Base-by-base conservation (phyloP, 2,797 vertebrate genomes). In the Anguilla marmorata region DNA sequence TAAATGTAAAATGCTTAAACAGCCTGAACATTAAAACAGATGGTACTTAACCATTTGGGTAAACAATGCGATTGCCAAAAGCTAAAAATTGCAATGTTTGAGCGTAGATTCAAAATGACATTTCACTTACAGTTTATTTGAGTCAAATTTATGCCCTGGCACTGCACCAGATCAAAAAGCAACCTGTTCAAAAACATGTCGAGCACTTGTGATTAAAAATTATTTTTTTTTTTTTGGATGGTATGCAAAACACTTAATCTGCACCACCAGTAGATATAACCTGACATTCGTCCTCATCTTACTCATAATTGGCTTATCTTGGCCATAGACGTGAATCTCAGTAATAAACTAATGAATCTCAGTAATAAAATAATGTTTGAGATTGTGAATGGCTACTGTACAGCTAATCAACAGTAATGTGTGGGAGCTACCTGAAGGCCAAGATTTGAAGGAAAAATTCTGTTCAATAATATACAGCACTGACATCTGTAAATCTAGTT, bases 391-490 rank as follows among this genome's bases (percentile, higher is more conserved):
- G 45, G 41, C 21, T 82, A n/a, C 41, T 50, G 41, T 82, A 82
- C 45, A n/a, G 19, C 24, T n/a, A 82, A 50, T 41, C 33, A 41
- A 82, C 19, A 1, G 80, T 45, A 45, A 41, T 74, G 82, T 84
- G 27, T 50, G 60, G 76, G 86, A 66, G 86, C 56, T 74, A 83
- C 87, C 54, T 30, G 50, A 85, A 54, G 66, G 8, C 1, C n/a
- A 66, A 37, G 80, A 88, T 82, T n/a, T 88, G 54, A 74, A 72
- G 48, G 41, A 33, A 66, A n/a, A 85, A 56, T n/a, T 50, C n/a
- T 58, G 4, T 69, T 69, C 63, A 69, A 27, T 69, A 50, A n/a
- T n/a, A 37, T n/a, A 27, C 4, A 56, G 56, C 33, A 58, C n/a
- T 80, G 58, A 41, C n/a, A 79, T 45, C 66, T 30, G 69, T n/a